Percentiles rank a stretch among this genome's conserved stretches.
Evolutionary conservation across 2,888 invertebrate species (phyloP).

Genomic region (Apamea monoglypha): DNA sequence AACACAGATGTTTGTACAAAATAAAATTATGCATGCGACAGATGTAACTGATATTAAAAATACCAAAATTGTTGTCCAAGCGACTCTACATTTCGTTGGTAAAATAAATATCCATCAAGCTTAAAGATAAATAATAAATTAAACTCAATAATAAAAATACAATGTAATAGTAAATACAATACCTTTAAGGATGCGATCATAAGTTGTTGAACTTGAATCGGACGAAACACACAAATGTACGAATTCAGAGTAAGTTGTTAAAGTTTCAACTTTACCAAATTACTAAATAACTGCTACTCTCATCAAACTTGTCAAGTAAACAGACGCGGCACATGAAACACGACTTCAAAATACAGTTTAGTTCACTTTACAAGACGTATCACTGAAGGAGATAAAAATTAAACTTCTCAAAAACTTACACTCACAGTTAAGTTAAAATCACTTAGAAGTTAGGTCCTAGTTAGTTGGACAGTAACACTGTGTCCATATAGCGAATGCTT

Average conservation of each 20-base stretch:
- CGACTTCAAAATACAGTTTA: slow-evolving; percentile 76
- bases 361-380: slow-evolving; percentile 77
- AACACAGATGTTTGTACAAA: slow-evolving; percentile 44
- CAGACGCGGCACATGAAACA: slow-evolving; percentile 74
- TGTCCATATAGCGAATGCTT: slow-evolving; percentile 69
- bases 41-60: slow-evolving; percentile 27
- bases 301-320: slow-evolving; percentile 74
- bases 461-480: slow-evolving; percentile 62
- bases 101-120: slow-evolving; percentile 13
- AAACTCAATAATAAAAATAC: slow-evolving; percentile 16
- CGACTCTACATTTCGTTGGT: slow-evolving; percentile 1
- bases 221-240: slow-evolving; percentile 60
- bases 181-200: slow-evolving; percentile 75
- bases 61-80: slow-evolving; percentile 26
- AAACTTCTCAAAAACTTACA: slow-evolving; percentile 81
- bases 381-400: slow-evolving; percentile 71
- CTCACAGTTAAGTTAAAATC: slow-evolving; percentile 78
- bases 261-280: slow-evolving; percentile 76
- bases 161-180: slow-evolving; percentile 50
- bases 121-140: not conserved
- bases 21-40: slow-evolving; percentile 51
- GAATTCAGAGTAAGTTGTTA: slow-evolving; percentile 67
- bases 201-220: slow-evolving; percentile 63
- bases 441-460: slow-evolving; percentile 62
- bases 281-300: slow-evolving; percentile 68